A percentile compares a stretch with the other conserved stretches of the same genome.
Evolutionary conservation across 2,113 vertebrate genomes (phyloP).

Genomic region (Azemiops feae): DNA sequence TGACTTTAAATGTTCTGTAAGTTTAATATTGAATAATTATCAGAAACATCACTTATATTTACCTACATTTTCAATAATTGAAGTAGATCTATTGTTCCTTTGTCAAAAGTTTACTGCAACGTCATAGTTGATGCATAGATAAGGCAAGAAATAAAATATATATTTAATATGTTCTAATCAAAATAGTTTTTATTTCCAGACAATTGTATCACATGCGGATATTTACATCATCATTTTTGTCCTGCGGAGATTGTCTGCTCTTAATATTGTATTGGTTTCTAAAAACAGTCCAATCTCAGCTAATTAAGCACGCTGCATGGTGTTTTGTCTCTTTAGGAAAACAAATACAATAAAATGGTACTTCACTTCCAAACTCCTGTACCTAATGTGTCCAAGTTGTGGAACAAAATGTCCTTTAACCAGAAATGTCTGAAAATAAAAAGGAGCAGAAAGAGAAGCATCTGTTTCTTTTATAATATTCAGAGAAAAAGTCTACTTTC

Average conservation of each 20-base stretch:
- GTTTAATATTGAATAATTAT: background rate
- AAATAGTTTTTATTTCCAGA: slow-evolving; percentile 37
- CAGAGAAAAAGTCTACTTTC: slow-evolving; percentile 4
- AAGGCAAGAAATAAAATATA: slow-evolving; percentile 55
- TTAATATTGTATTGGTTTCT: slow-evolving; percentile 41
- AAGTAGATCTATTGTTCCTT: background rate
- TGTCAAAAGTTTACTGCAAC: slow-evolving; percentile 34
- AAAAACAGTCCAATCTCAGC: slow-evolving; percentile 51
- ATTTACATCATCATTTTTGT: slow-evolving; percentile 53
- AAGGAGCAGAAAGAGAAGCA: slow-evolving; percentile 36
- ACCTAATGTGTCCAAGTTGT: slow-evolving; percentile 51
- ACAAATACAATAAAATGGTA: slow-evolving; percentile 33
- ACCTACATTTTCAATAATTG: background rate
- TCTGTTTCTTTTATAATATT: background rate
- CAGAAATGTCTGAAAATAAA: slow-evolving; percentile 50
- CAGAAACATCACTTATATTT: background rate
- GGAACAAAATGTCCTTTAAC: slow-evolving; percentile 31
- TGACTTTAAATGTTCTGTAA: background rate
- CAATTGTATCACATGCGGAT: slow-evolving; percentile 57
- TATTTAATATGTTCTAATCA: slow-evolving; percentile 60
- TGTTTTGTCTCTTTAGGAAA: slow-evolving; percentile 52
- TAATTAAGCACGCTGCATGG: slow-evolving; percentile 54
- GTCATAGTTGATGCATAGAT: slow-evolving; percentile 26
- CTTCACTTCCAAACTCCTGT: slow-evolving; percentile 41
- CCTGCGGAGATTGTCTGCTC: slow-evolving; percentile 57